Conservation (phyloP, 1,140 invertebrate species). For the Periplaneta americana region DNA sequence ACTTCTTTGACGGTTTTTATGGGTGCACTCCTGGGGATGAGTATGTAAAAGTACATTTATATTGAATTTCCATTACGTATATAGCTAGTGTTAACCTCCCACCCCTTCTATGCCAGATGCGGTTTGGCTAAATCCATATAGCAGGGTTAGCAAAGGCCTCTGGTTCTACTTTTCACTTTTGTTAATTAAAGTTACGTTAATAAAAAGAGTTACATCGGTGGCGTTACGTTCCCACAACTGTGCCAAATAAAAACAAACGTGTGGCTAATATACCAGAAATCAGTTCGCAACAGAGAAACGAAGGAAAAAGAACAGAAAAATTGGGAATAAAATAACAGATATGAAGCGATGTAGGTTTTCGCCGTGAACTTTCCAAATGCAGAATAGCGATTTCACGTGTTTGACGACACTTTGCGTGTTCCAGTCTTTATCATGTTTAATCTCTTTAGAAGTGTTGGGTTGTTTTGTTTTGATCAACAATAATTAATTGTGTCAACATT, state of each 20-base stretch:
- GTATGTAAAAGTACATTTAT: background rate
- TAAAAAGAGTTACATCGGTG: background rate
- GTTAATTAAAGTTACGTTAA: background rate
- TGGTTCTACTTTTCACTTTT: background rate
- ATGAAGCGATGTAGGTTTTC: no score
- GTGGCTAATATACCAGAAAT: background rate
- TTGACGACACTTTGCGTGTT: no score
- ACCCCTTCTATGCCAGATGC: background rate
- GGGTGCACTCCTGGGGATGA: background rate
- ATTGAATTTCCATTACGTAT: background rate
- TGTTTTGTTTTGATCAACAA: no score
- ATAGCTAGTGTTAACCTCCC: background rate
- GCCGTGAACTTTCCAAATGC: no score
- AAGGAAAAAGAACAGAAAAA: background rate
- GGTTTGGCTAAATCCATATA: background rate
- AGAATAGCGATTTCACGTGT: no score
- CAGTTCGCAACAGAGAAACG: background rate
- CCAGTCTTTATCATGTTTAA: no score
- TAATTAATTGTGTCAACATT: no score
- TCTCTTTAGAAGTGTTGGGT: no score
- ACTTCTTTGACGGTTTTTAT: background rate
- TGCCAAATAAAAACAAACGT: background rate
- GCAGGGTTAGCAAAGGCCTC: background rate
- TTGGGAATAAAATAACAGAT: no score
- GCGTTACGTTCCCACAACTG: background rate